Conservation (phyloP, 2,888 invertebrate genomes). For the Melanargia galathea region DNA sequence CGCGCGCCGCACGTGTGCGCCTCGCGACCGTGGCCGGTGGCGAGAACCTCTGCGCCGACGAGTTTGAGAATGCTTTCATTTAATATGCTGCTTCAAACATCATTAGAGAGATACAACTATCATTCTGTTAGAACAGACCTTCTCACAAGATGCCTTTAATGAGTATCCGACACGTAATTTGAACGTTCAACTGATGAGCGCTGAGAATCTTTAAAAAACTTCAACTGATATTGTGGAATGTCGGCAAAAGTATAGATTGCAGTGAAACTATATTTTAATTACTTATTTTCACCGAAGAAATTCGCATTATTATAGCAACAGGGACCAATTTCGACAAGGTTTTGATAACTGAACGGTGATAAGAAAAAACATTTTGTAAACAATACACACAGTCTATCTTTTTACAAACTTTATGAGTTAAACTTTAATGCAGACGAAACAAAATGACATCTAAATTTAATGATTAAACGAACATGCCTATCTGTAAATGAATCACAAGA, state of each 20-base stretch:
- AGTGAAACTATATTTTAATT: constrained; percentile 22
- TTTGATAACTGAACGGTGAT: constrained; percentile 69
- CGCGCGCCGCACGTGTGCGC: constrained; percentile 67
- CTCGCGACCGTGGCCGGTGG: constrained; percentile 43
- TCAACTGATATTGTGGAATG: background rate
- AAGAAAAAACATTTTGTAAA: constrained; percentile 73
- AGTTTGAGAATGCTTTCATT: constrained; percentile 60
- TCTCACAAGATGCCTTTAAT: background rate
- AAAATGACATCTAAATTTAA: constrained; percentile 45
- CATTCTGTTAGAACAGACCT: constrained; percentile 13
- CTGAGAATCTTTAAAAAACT: background rate
- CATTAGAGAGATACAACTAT: constrained; percentile 24
- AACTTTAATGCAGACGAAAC: constrained; percentile 58
- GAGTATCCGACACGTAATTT: background rate
- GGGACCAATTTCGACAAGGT: constrained; percentile 67
- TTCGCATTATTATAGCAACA: constrained; percentile 66
- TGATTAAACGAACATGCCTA: too few relatives aligned
- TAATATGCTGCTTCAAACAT: constrained; percentile 44
- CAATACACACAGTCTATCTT: constrained; percentile 62
- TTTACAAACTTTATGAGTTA: constrained; percentile 60
- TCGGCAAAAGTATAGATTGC: constrained; percentile 12
- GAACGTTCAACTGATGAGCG: background rate
- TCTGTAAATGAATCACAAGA: too few relatives aligned
- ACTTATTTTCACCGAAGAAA: constrained; percentile 30
- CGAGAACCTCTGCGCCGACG: constrained; percentile 58